Percentiles rank a stretch among this genome's conserved stretches.
These are phyloP conservation scores for Cephus runcator DNA, from an alignment of 2,888 invertebrate genomes.

Conservation along the genomic window DNA sequence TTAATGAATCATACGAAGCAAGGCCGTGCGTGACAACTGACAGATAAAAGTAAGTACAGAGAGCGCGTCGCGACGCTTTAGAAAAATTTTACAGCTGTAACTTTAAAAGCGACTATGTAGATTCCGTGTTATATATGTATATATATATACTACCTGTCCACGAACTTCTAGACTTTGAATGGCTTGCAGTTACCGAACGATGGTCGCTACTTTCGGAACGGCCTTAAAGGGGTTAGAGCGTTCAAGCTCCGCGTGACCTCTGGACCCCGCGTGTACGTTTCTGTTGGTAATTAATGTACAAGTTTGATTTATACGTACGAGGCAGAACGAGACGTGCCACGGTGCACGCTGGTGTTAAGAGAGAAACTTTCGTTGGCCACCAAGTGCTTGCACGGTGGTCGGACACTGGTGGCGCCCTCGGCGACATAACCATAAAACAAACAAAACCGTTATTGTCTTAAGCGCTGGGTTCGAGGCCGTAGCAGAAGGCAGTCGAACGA, in stretches of 20 bases:
- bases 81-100: background rate
- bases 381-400: background rate
- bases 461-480: background rate
- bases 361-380: background rate
- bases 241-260: background rate
- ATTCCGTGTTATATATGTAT: background rate
- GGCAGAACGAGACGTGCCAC: background rate
- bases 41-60: background rate
- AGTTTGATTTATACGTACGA: conserved; percentile 1
- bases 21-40: background rate
- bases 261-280: background rate
- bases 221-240: background rate
- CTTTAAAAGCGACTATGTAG: background rate
- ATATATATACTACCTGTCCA: no score
- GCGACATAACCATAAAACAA: background rate
- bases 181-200: no score
- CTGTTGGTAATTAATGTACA: background rate
- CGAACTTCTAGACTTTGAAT: no score
- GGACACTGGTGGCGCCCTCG: background rate
- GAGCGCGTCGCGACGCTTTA: background rate
- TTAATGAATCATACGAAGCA: background rate
- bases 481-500: background rate
- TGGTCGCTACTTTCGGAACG: background rate
- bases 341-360: background rate
- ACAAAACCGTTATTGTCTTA: conserved; percentile 5